Base-by-base conservation (phyloP, 1,140 invertebrate species). In the Wiebesia pumilae region DNA sequence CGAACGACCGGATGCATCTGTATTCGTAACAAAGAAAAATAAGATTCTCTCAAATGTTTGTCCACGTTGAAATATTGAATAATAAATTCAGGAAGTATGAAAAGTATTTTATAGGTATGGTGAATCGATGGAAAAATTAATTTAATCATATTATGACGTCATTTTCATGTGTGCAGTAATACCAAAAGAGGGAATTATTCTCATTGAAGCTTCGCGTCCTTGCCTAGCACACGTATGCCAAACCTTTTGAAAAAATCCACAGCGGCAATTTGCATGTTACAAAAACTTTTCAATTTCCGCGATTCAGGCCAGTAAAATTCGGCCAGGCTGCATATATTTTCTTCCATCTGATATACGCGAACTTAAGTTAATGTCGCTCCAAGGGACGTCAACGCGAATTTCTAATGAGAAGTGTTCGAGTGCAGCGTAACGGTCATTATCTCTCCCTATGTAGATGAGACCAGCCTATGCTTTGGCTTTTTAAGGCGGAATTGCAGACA, bases 221-320 rank as follows among this genome's bases (percentile, higher is more conserved):
- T 30, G 33, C 35, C 30, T 19, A 69, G 14, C 35, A 33, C 30
- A 35, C 35, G 33, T 14, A 16, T 16, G 67, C 67, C 35, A 35
- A 35, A 69, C 9, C 4, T 69, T 69, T 21, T 35, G 7, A 69
- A 30, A 10, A 69, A 69, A 69, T 69, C 67, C 3, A 33, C 3
- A 33, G 16, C 27, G 43, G 4, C 51, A 83, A 83, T 75, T 77
- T 73, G 54, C 82, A 83, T 77, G 54, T 54, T n/a, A 10, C 27
- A 38, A 77, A 83, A 62, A n/a, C 67, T 69, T 69, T n/a, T 30
- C 30, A 35, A 69, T 69, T 69, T 69, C 35, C 33, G 35, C 14
- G 67, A 69, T 69, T 69, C 33, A 69, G 30, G 30, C 14, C 67
- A 35, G 67, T 35, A 12, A 69, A 30, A 65, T n/a, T 65, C 62